Evolutionary conservation across 2,113 vertebrate genomes (phyloP), one percentile per base, ranked within the genome.

Genomic region (Callopanchax toddi): DNA sequence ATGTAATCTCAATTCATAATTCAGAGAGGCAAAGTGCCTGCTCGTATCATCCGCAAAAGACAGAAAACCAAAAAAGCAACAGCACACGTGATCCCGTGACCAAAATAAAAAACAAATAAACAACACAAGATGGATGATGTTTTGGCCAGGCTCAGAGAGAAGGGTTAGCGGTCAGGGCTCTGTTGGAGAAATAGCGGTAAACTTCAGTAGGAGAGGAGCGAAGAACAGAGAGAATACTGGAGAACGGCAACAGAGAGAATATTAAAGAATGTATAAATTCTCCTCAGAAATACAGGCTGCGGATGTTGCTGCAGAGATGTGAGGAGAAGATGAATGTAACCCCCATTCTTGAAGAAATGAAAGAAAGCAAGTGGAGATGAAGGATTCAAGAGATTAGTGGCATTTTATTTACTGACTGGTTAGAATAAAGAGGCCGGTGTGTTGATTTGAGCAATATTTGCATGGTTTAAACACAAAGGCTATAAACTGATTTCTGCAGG

Each of bases 1-100:
- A 88, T 88, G 89, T 86, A 86, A 88, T 89, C 76, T 65, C 44
- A 3, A 89, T 91, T 87, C 77, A 91, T 92, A 89, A 92, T 92
- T 92, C 76, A 92, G 65, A 71, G 50, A 73, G 81, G 70, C 82
- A 90, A 90, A 91, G 84, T 83, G 89, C 75, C 82, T 39, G 59
- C 69, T 52, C 44, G 62, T 82, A 90, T 90, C 81, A 80, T 84
- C 85, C 60, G 74, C 74, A 72, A 50, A 59, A 65, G 72, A 83
- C 74, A 67, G 72, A 43, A 39, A 71, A 62, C 67, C 51, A 67
- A 63, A 44, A 39, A 55, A 60, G 17, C 32, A 23, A 46, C n/a
- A 21, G 29, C 42, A 49, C 71, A 74, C 29, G 18, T 61, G 74
- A 84, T 69, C 65, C 21, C 32, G 61, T 45, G 60, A 72, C 39